Conservation (phyloP, 2,113 vertebrate species). For the Perccottus glenii region DNA sequence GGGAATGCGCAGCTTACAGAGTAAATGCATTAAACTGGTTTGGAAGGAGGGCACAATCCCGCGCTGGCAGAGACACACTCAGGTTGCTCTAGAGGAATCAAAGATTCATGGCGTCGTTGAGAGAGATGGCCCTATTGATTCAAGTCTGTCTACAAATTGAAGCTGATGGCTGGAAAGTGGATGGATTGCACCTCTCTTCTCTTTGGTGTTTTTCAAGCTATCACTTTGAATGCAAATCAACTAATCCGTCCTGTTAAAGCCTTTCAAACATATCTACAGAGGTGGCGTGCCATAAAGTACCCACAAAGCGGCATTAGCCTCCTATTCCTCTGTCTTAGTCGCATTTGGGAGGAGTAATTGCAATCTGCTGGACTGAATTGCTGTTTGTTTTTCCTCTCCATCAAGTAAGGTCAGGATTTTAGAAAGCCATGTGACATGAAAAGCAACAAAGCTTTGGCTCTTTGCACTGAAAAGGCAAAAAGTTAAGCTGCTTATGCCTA, state of each 20-base stretch:
- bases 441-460: conserved; percentile 56
- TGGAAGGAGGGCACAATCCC: conserved; percentile 54
- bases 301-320: conserved; percentile 4
- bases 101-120: conserved; percentile 66
- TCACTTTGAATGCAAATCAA: conserved; percentile 53
- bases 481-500: conserved; percentile 71
- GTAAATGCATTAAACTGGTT: conserved; percentile 71
- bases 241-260: conserved; percentile 56
- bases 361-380: neutral
- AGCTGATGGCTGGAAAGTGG: conserved; percentile 43
- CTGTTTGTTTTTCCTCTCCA: conserved; percentile 17
- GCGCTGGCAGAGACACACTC: neutral
- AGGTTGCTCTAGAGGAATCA: conserved; percentile 50
- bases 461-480: conserved; percentile 63
- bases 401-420: conserved; percentile 41
- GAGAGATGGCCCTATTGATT: conserved; percentile 60
- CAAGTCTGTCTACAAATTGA: conserved; percentile 36
- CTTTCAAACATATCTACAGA: conserved; percentile 31
- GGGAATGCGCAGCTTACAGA: conserved; percentile 74
- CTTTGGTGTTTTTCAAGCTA: conserved; percentile 38
- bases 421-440: conserved; percentile 38
- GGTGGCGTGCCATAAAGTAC: conserved; percentile 1
- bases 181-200: conserved; percentile 29
- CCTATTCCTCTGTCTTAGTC: neutral
- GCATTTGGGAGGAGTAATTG: neutral